phyloP scores from a whole-genome alignment of 2,888 invertebrate genomes.

The Arrhopalites spinosus region DNA sequence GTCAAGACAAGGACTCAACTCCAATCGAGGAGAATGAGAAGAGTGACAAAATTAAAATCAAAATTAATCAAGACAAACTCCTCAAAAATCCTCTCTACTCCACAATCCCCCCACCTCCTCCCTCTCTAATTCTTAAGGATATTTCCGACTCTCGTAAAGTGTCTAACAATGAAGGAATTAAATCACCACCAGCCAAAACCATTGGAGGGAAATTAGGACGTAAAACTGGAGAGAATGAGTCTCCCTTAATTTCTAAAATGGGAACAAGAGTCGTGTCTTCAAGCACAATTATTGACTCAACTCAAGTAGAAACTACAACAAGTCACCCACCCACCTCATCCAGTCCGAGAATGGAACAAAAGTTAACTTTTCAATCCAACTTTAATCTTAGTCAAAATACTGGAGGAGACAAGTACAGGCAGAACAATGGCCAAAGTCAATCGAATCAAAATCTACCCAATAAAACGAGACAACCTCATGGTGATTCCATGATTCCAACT shows the following conservation, averaged over 20 bases:
- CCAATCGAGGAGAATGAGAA: background rate
- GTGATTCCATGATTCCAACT: too few species aligned
- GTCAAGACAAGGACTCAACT: background rate
- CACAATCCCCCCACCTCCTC: slow-evolving; percentile 14
- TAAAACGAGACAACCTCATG: too few species aligned
- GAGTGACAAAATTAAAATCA: background rate
- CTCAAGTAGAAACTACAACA: slow-evolving; percentile 4
- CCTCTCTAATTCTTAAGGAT: background rate
- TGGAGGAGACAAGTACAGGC: background rate
- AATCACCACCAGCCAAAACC: too few species aligned
- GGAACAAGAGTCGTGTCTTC: background rate
- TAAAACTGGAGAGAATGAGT: too few species aligned
- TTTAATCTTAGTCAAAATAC: slow-evolving; percentile 16
- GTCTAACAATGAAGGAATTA: too few species aligned
- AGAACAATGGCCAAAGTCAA: background rate
- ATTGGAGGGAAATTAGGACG: too few species aligned
- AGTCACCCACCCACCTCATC: slow-evolving; percentile 3
- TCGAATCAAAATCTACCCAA: too few species aligned
- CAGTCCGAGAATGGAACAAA: slow-evolving; percentile 8
- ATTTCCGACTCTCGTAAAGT: too few species aligned
- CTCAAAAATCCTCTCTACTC: background rate
- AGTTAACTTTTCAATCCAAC: slow-evolving; percentile 22
- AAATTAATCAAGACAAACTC: background rate
- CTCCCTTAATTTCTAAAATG: background rate
- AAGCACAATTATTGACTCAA: background rate